Conservation (phyloP, 2,797 vertebrate species). For the Gila robusta region DNA sequence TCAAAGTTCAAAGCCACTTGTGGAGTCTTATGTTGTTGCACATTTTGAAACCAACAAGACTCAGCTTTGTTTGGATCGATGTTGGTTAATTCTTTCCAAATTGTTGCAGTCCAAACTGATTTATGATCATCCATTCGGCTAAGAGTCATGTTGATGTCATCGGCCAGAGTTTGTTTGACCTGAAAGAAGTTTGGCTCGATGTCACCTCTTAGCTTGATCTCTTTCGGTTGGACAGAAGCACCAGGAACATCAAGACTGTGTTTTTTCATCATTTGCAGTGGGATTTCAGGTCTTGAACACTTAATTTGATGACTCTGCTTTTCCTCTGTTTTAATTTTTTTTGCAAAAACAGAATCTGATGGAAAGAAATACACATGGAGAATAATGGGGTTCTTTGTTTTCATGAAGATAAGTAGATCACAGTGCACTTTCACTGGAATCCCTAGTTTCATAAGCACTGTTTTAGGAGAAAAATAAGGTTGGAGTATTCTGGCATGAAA, state of each 20-base stretch:
- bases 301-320: not conserved
- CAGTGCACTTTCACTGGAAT: not conserved
- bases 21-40: not conserved
- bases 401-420: slow-evolving; percentile 22
- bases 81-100: slow-evolving; percentile 4
- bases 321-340: not conserved
- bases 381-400: not conserved
- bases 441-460: slow-evolving; percentile 13
- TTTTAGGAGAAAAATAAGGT: slow-evolving; percentile 10
- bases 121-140: not conserved
- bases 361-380: slow-evolving; percentile 13
- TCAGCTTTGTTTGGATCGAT: not conserved
- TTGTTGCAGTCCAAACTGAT: not conserved
- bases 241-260: slow-evolving; percentile 7
- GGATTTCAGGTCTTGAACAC: not conserved
- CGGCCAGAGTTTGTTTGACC: not conserved
- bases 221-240: not conserved
- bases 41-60: not conserved
- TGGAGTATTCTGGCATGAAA: not conserved
- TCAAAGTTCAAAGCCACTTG: not conserved
- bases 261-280: not conserved
- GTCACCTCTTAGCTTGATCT: not conserved
- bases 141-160: not conserved
- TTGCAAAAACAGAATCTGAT: not conserved
- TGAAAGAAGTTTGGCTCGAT: slow-evolving; percentile 1